Base-by-base conservation (phyloP, 1,140 invertebrate genomes). In the Bombus pyrosoma region DNA sequence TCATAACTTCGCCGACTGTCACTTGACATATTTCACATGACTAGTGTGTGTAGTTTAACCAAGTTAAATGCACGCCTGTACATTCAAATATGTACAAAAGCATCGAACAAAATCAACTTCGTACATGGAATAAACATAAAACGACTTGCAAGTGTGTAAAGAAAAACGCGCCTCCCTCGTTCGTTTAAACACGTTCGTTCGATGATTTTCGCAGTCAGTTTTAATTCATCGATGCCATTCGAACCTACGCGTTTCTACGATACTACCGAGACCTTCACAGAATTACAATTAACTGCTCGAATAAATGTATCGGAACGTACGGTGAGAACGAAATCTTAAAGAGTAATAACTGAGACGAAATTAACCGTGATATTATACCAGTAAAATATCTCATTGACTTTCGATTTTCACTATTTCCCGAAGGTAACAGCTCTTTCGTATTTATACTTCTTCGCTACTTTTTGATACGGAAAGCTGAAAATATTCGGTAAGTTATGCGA, bases 201-300 rank as follows among this genome's bases (percentile, higher is more conserved):
- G 5, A 18, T 2, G n/a, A 8, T 22, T 13, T 41, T 41, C 9
- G 1, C 28, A 15, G 1, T 2, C 9, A 28, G 12, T 32, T 66
- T 72, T 22, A n/a, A 32, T 73, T 73, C n/a, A 34, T 81, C 47
- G 28, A 4, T 72, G 66, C 69, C 34, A 73, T 43, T 62, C 37
- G 10, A 41, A 41, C 32, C 5, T 34, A 3, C 8, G 13, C n/a
- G 34, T 53, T 53, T 53, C 47, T 53, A 53, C 47, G 47, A 22
- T 53, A 6, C 2, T 69, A 59, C 59, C 13, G 10, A 71, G 18
- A n/a, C 28, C 4, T 72, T 22, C 9, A 2, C n/a, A 2, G n/a
- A 72, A 59, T 72, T 37, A 43, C 47, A n/a, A 75, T 57, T 28
- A 32, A 43, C 1, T 75, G 25, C 41, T 57, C 41, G 72, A 53